Evolutionary conservation across 2,797 vertebrate genomes (phyloP).

Genomic region (Chrysocyon brachyurus): DNA sequence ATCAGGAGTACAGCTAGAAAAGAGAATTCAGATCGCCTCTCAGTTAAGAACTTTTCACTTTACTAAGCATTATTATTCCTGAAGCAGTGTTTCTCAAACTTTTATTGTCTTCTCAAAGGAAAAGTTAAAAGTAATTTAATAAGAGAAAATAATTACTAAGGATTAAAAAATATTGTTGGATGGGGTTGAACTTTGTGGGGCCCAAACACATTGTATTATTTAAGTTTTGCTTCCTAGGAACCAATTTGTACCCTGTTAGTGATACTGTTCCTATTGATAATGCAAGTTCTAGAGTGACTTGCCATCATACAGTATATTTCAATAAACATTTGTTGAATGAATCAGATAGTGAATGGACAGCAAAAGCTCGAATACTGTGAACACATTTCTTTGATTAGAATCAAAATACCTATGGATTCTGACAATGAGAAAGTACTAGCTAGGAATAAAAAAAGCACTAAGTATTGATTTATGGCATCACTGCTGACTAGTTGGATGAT

Average conservation of each 20-base stretch:
- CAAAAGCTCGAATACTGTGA: conserved; percentile 2
- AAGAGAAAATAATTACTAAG: conserved; percentile 43
- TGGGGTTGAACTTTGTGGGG: neutral
- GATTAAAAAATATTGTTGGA: neutral
- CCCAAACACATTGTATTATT: neutral
- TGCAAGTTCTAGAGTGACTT: neutral
- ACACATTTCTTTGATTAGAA: conserved; percentile 25
- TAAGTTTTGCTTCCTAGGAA: neutral
- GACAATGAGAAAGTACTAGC: neutral
- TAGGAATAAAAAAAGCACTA: conserved; percentile 6
- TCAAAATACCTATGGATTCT: neutral
- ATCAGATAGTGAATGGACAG: conserved; percentile 19
- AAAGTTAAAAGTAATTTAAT: conserved; percentile 29
- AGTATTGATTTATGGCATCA: neutral
- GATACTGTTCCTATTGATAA: neutral
- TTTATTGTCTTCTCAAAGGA: neutral
- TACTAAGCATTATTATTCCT: neutral
- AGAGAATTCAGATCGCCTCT: neutral
- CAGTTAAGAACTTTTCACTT: neutral
- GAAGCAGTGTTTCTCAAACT: neutral
- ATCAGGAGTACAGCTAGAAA: neutral
- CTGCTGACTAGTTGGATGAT: neutral
- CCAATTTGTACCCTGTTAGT: neutral
- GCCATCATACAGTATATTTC: neutral
- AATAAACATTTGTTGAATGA: neutral